Evolutionary conservation across 2,797 vertebrate species (phyloP).

Genomic region (Paguma larvata): DNA sequence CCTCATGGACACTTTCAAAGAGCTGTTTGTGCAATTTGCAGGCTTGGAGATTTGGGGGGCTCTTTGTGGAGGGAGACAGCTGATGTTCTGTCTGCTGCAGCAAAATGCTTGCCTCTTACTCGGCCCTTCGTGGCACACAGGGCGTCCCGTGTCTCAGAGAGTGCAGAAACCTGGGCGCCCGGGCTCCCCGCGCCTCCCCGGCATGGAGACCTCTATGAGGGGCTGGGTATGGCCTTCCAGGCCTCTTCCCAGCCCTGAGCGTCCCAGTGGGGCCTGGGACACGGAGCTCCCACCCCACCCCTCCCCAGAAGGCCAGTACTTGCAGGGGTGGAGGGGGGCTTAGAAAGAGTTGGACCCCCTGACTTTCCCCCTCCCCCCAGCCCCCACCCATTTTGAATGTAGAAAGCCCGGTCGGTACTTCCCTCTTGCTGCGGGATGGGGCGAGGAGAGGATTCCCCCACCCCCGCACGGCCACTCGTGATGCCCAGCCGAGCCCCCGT

Average conservation of each 20-base stretch:
- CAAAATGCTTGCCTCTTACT: neutral
- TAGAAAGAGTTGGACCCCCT: neutral
- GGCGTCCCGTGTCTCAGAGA: neutral
- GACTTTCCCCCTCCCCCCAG: neutral
- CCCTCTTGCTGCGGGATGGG: neutral
- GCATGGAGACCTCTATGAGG: neutral
- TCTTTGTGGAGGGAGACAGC: neutral
- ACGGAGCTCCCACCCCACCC: neutral
- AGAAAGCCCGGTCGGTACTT: conserved; percentile 66
- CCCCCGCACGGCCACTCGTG: neutral
- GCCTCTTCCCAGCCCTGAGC: neutral
- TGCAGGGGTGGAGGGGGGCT: neutral
- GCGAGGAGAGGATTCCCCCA: neutral
- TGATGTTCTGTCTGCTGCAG: neutral
- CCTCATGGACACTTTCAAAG: neutral
- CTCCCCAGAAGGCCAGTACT: conserved; percentile 73
- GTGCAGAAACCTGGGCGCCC: neutral
- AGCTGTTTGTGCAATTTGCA: neutral
- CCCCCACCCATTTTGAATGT: conserved; percentile 61
- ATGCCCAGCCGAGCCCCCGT: neutral
- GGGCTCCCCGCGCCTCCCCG: neutral
- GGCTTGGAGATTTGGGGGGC: neutral
- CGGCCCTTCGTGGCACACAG: neutral
- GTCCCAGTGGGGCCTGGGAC: neutral
- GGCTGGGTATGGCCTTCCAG: neutral